phyloP scores from a whole-genome alignment of 2,797 vertebrate species.

The Myotis vivesi region DNA sequence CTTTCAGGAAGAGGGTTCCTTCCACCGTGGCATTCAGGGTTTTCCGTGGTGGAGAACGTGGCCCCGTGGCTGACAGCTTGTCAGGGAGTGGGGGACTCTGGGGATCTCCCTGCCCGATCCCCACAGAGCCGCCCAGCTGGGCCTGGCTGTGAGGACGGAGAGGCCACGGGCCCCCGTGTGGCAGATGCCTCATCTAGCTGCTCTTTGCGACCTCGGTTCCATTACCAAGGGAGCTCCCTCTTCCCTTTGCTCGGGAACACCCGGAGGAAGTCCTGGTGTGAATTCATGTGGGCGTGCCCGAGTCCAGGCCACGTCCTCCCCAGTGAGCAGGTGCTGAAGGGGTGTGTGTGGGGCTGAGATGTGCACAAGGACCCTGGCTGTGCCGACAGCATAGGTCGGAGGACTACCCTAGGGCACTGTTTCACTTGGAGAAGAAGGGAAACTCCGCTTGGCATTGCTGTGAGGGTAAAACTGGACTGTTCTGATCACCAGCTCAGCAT shows the following conservation, averaged over 20 bases:
- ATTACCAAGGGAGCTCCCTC: neutral
- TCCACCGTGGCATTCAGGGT: conserved; percentile 66
- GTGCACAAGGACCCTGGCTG: neutral
- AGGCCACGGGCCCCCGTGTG: neutral
- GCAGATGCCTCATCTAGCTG: neutral
- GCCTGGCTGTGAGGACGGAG: no score
- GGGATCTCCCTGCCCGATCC: neutral
- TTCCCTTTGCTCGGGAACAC: neutral
- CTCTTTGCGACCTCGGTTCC: neutral
- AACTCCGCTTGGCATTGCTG: neutral
- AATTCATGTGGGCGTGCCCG: neutral
- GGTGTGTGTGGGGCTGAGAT: neutral
- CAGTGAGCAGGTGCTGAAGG: neutral
- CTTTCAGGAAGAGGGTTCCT: conserved; percentile 73
- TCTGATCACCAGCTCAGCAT: neutral
- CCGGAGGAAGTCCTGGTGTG: neutral
- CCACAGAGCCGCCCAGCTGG: neutral
- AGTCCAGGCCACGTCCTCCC: neutral
- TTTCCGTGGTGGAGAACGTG: conserved; percentile 17
- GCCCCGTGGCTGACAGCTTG: neutral
- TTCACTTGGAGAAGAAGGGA: neutral
- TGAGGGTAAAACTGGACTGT: neutral
- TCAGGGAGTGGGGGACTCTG: neutral
- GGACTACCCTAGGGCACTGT: neutral
- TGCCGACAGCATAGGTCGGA: neutral